A percentile compares a stretch with the other conserved stretches of the same genome.
These are phyloP conservation scores for Lasiommata megera DNA, from an alignment of 2,888 invertebrate species.

Conservation along the genomic window DNA sequence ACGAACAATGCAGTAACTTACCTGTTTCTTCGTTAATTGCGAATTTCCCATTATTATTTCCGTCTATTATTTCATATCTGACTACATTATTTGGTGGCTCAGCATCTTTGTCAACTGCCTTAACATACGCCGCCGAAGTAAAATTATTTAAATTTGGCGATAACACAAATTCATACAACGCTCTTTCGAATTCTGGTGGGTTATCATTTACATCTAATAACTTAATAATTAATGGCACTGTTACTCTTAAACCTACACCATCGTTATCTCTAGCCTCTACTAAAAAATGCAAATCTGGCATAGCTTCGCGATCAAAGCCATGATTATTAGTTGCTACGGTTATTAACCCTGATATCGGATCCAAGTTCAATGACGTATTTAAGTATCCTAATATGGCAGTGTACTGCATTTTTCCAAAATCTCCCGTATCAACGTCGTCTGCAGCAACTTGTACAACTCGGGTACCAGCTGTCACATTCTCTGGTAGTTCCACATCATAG, in stretches of 20 bases:
- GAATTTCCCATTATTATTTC: conserved; percentile 88
- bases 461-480: conserved; percentile 89
- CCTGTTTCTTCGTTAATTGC: conserved; percentile 88
- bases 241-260: conserved; percentile 88
- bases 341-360: conserved; percentile 89
- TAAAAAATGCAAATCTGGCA: conserved; percentile 88
- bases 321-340: conserved; percentile 88
- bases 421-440: conserved; percentile 89
- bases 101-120: conserved; percentile 91
- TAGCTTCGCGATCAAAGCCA: conserved; percentile 91
- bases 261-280: conserved; percentile 95
- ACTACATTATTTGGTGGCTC: conserved; percentile 92
- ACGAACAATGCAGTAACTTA: conserved; percentile 31
- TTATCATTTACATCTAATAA: conserved; percentile 93
- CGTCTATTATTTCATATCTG: conserved; percentile 90
- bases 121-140: conserved; percentile 88
- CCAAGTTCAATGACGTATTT: conserved; percentile 89
- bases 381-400: conserved; percentile 89
- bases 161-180: conserved; percentile 90
- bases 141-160: conserved; percentile 88
- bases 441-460: conserved; percentile 89
- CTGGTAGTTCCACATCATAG: conserved; percentile 89
- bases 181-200: conserved; percentile 90
- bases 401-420: conserved; percentile 89
- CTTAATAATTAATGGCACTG: conserved; percentile 87